phyloP scores from a whole-genome alignment of 2,888 invertebrate species.

The Dryomyza anilis region DNA sequence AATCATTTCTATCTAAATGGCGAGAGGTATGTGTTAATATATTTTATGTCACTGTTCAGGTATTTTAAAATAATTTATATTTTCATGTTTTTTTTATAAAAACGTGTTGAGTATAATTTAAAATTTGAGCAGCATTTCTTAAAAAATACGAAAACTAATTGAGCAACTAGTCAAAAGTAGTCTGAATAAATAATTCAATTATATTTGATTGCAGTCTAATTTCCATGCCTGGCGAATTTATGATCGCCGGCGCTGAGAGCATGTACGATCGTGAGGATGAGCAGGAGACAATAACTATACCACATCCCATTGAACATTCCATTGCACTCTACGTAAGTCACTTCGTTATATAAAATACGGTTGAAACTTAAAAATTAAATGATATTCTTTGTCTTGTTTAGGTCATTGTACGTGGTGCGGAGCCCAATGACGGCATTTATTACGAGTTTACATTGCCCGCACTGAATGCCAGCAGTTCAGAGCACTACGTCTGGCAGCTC shows the following conservation, averaged over 20 bases:
- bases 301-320: slow-evolving; percentile 81
- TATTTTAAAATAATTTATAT: too few relatives aligned
- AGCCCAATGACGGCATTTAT: slow-evolving; percentile 79
- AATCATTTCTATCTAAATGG: slow-evolving; percentile 80
- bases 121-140: too few relatives aligned
- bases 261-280: slow-evolving; percentile 79
- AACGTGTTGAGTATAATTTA: too few relatives aligned
- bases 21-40: slow-evolving; percentile 57
- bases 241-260: slow-evolving; percentile 78
- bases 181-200: too few relatives aligned
- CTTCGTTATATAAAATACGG: background rate
- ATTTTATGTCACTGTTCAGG: too few relatives aligned
- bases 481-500: slow-evolving; percentile 73
- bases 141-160: too few relatives aligned
- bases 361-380: background rate
- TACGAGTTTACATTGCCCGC: slow-evolving; percentile 75
- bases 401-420: slow-evolving; percentile 75
- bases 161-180: too few relatives aligned
- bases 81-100: too few relatives aligned
- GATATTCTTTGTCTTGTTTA: slow-evolving; percentile 48
- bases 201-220: slow-evolving; percentile 65
- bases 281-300: slow-evolving; percentile 79
- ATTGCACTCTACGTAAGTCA: slow-evolving; percentile 77
- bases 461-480: slow-evolving; percentile 66
- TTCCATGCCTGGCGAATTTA: slow-evolving; percentile 78